phyloP scores from a whole-genome alignment of 2,888 invertebrate genomes.

The Alitta virens region DNA sequence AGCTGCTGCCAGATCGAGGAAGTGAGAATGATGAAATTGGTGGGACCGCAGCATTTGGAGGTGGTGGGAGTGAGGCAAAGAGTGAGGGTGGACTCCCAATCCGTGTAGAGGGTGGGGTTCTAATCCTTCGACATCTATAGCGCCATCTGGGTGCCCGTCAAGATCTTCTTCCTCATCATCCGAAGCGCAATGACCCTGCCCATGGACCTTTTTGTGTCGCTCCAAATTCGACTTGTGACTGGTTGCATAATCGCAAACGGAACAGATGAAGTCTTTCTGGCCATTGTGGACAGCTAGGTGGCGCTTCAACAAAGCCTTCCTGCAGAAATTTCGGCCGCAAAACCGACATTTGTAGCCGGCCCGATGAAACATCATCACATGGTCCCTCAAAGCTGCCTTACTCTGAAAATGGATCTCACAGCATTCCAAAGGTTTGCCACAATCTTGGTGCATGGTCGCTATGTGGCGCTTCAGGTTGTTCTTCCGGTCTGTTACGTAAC shows the following conservation, averaged over 20 bases:
- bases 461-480: conserved; percentile 55
- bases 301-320: conserved; percentile 56
- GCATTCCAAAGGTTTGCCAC: conserved; percentile 44
- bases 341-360: conserved; percentile 53
- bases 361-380: conserved; percentile 50
- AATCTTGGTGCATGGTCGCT: conserved; percentile 53
- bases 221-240: conserved; percentile 58
- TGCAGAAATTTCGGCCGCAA: conserved; percentile 53
- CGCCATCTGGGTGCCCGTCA: neutral
- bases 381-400: conserved; percentile 53
- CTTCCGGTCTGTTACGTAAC: conserved; percentile 50
- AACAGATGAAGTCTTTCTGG: conserved; percentile 54
- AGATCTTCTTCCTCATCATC: conserved; percentile 9
- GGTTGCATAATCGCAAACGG: conserved; percentile 53
- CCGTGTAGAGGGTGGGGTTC: too few species aligned
- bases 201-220: conserved; percentile 52
- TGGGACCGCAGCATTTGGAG: too few species aligned
- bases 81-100: too few species aligned
- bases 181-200: conserved; percentile 9
- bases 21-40: too few species aligned
- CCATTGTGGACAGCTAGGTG: conserved; percentile 58
- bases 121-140: conserved; percentile 5
- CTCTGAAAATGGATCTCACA: conserved; percentile 49
- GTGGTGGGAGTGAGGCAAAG: too few species aligned
- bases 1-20: too few species aligned